Evolutionary conservation across 2,888 invertebrate genomes (phyloP), one percentile per base, ranked within the genome.

Genomic region (Lypha dubia): DNA sequence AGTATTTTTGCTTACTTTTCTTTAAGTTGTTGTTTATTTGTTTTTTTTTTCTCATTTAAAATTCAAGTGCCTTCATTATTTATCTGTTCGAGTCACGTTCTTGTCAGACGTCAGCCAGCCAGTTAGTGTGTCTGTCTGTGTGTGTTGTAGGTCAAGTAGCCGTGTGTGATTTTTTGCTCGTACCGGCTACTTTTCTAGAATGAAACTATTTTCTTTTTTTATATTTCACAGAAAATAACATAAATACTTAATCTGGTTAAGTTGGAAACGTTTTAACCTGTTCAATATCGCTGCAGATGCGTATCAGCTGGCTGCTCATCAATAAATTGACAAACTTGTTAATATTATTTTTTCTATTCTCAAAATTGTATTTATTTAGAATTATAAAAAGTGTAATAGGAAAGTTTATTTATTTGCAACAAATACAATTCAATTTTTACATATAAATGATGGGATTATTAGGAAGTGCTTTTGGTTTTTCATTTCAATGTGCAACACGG

Each of bases 21-120:
- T 49, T 35, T 35, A 15, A 28, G 22, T 17, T n/a, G n/a, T n/a
- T n/a, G n/a, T n/a, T n/a, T n/a, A n/a, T n/a, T n/a, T n/a, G n/a
- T n/a, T n/a, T n/a, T n/a, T n/a, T n/a, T n/a, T 1, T 49, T 17
- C 68, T 49, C 41, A 20, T 65, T 46, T 65, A 22, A 56, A 9
- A 2, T 41, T 62, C 17, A 32, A 28, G n/a, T 51, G 17, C 28
- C 49, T 60, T 35, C 44, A 9, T 17, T 44, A 65, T n/a, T 35
- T 20, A 49, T 60, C 13, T 28, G 38, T 41, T 74, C n/a, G 49
- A 67, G 58, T 60, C 79, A 80, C 79, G 79, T 80, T 80, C 35
- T 41, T 51, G 13, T 22, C 38, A 68, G 58, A 56, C 46, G 22
- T 38, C 46, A 53, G 41, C 38, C 58, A 51, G 11, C 73, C n/a